Conservation (phyloP, 2,113 vertebrate genomes). For the Grantiella picta region DNA sequence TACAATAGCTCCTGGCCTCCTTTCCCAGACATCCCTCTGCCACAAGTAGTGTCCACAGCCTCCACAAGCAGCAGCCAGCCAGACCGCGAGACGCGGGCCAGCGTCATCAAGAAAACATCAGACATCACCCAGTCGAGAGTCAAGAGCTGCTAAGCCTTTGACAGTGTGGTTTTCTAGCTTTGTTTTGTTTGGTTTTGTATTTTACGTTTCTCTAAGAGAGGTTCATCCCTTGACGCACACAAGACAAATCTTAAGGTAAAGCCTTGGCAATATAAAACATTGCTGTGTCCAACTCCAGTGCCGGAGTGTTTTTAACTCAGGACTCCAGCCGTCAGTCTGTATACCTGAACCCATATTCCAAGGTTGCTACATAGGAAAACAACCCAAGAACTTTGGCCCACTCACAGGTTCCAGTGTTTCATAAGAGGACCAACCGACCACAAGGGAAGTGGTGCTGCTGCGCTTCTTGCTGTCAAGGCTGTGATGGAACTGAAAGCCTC, state of each 20-base stretch:
- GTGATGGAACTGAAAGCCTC: conserved; percentile 73
- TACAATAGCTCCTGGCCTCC: conserved; percentile 83
- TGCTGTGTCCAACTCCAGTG: conserved; percentile 68
- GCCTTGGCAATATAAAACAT: conserved; percentile 66
- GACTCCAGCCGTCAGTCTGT: conserved; percentile 71
- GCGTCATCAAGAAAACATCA: conserved; percentile 97
- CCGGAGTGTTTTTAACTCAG: conserved; percentile 78
- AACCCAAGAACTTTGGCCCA: conserved; percentile 47
- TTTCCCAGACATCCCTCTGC: conserved; percentile 72
- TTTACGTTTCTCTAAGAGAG: conserved; percentile 67
- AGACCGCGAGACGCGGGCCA: conserved; percentile 86
- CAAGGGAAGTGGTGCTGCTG: conserved; percentile 67
- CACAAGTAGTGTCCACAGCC: conserved; percentile 59
- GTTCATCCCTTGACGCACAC: conserved; percentile 63
- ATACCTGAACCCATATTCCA: conserved; percentile 64
- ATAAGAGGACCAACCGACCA: conserved; percentile 71
- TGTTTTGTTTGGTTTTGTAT: conserved; percentile 67
- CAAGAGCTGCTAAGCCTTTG: conserved; percentile 81
- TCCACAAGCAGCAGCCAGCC: conserved; percentile 73
- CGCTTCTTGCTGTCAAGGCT: conserved; percentile 70
- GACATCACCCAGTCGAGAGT: conserved; percentile 87
- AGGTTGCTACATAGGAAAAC: conserved; percentile 51
- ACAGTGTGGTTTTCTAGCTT: conserved; percentile 52
- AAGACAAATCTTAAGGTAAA: conserved; percentile 71
- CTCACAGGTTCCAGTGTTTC: conserved; percentile 68